Conservation (phyloP, 2,797 vertebrate species). For the Linurgus olivaceus region DNA sequence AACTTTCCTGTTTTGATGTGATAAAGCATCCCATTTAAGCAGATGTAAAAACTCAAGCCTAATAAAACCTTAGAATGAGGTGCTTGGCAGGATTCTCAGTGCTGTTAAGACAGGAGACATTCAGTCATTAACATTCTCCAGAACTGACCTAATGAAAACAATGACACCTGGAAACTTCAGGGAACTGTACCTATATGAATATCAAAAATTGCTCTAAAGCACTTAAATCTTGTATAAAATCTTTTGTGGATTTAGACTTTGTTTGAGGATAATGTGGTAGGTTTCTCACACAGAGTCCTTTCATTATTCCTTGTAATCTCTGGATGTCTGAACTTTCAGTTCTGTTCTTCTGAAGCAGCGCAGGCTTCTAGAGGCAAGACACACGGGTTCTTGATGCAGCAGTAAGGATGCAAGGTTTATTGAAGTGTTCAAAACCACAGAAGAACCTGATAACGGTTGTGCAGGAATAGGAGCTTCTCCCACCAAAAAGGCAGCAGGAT, state of each 20-base stretch:
- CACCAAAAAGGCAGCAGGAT: not conserved
- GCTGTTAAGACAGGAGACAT: not conserved
- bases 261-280: not conserved
- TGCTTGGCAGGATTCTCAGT: not conserved
- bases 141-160: not conserved
- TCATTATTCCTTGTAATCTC: not conserved
- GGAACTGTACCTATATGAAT: not conserved
- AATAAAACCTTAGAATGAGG: not conserved
- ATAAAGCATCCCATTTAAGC: not conserved
- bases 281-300: not conserved
- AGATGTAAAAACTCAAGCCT: not conserved
- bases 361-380: not conserved
- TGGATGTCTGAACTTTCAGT: not conserved
- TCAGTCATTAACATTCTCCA: not conserved
- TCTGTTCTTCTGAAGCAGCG: not conserved
- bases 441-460: rapidly evolving
- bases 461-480: not conserved
- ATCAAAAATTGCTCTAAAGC: not conserved
- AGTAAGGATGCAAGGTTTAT: not conserved
- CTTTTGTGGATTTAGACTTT: not conserved
- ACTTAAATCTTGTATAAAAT: not conserved
- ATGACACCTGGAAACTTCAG: not conserved
- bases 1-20: not conserved
- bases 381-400: not conserved
- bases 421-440: not conserved